phyloP scores from a whole-genome alignment of 2,113 vertebrate genomes.

The Paramisgurnus dabryanus region DNA sequence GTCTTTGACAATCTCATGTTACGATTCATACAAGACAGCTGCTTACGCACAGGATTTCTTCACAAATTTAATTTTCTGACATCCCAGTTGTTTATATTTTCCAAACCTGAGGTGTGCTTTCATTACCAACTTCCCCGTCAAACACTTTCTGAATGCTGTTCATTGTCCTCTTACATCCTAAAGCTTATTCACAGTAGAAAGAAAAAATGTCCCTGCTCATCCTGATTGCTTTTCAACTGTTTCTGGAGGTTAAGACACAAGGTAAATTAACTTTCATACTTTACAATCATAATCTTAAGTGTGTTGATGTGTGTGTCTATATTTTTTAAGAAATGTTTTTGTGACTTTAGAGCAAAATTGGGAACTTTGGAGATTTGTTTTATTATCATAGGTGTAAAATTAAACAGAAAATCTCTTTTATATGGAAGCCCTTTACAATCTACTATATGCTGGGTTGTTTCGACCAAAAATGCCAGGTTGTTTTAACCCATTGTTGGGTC shows the following conservation, averaged over 20 bases:
- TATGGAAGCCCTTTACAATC: no score
- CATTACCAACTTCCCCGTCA: not conserved
- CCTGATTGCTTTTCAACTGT: not conserved
- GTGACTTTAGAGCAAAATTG: no score
- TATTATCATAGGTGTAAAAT: no score
- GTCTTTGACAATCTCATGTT: not conserved
- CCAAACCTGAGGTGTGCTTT: not conserved
- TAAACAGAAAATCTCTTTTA: no score
- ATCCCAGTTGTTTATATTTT: not conserved
- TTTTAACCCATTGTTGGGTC: no score
- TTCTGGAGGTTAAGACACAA: not conserved
- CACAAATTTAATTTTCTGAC: not conserved
- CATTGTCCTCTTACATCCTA: not conserved
- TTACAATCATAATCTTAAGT: not conserved
- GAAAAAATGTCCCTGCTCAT: constrained; percentile 8
- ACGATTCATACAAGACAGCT: not conserved
- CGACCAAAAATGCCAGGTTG: no score
- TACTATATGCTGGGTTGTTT: no score
- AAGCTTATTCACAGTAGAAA: constrained; percentile 1
- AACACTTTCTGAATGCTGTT: not conserved
- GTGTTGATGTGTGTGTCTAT: not conserved
- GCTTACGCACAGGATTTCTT: not conserved
- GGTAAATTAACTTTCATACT: not conserved
- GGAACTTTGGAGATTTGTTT: no score
- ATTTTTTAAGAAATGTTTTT: no score